These are phyloP conservation scores for Nixonia krombeini DNA, from an alignment of 1,140 invertebrate species.

Conservation along the genomic window DNA sequence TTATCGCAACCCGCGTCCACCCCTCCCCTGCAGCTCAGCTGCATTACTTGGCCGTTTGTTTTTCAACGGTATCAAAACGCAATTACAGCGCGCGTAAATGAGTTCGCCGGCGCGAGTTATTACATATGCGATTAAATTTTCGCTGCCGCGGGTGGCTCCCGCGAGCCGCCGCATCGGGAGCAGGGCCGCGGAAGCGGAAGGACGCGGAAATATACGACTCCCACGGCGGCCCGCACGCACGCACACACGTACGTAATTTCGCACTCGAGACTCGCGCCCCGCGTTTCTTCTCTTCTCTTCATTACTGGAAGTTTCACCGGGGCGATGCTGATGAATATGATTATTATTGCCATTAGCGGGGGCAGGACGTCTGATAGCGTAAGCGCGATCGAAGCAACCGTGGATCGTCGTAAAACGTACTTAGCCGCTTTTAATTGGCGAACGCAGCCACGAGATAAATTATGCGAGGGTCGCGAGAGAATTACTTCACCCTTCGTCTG, in stretches of 20 bases:
- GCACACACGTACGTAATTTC: conserved; percentile 10
- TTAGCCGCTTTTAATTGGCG: conserved; percentile 46
- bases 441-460: conserved; percentile 37
- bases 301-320: conserved; percentile 30
- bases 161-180: not conserved
- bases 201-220: conserved; percentile 28
- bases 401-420: conserved; percentile 4
- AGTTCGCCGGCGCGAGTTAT: conserved; percentile 43
- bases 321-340: conserved; percentile 14
- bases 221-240: conserved; percentile 26
- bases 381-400: conserved; percentile 24
- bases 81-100: conserved; percentile 47
- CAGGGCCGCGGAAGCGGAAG: not conserved
- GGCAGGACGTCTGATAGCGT: conserved; percentile 30
- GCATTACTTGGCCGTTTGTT: conserved; percentile 45
- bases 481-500: conserved; percentile 21
- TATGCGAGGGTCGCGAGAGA: conserved; percentile 41
- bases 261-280: not conserved
- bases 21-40: no score
- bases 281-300: conserved; percentile 18
- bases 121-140: conserved; percentile 49
- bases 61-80: conserved; percentile 47
- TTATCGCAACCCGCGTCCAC: no score
- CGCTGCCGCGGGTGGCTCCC: conserved; percentile 12
- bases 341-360: conserved; percentile 36